Conservation (phyloP, 2,113 vertebrate genomes). For the Podiceps cristatus region DNA sequence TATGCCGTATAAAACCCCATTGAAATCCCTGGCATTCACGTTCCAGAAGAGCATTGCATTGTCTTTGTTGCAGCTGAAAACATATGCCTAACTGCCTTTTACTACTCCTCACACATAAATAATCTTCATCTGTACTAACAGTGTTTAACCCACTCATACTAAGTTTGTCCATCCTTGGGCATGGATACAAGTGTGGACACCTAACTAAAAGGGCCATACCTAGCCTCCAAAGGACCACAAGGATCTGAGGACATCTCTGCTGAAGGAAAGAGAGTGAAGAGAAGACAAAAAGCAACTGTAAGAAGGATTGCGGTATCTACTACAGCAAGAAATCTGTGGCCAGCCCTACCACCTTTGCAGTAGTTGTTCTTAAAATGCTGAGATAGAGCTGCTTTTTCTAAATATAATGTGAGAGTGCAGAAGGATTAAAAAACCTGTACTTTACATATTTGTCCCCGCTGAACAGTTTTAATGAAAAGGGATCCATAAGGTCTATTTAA, state of each 20-base stretch:
- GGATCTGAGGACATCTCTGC: not conserved
- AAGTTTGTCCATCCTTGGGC: not conserved
- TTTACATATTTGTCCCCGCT: not conserved
- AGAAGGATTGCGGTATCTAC: not conserved
- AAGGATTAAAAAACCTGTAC: not conserved
- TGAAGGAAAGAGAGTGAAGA: not conserved
- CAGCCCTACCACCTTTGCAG: not conserved
- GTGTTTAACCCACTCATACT: not conserved
- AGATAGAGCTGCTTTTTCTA: not conserved
- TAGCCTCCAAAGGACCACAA: not conserved
- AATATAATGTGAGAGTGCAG: not conserved
- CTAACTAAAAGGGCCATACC: not conserved
- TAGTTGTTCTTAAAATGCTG: not conserved
- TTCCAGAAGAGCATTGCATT: not conserved
- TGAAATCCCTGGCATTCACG: not conserved
- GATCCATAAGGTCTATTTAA: not conserved
- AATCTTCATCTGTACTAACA: not conserved
- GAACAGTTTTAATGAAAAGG: not conserved
- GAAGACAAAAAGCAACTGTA: not conserved
- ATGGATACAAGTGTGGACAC: too few relatives aligned
- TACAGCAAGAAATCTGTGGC: not conserved
- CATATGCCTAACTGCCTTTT: not conserved
- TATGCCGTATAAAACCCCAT: not conserved
- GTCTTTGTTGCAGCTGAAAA: not conserved
- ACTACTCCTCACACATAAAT: not conserved